Percentiles rank a stretch among this genome's conserved stretches.
phyloP scores from a whole-genome alignment of 1,140 invertebrate genomes.

The Proctacanthus coquilletti region DNA sequence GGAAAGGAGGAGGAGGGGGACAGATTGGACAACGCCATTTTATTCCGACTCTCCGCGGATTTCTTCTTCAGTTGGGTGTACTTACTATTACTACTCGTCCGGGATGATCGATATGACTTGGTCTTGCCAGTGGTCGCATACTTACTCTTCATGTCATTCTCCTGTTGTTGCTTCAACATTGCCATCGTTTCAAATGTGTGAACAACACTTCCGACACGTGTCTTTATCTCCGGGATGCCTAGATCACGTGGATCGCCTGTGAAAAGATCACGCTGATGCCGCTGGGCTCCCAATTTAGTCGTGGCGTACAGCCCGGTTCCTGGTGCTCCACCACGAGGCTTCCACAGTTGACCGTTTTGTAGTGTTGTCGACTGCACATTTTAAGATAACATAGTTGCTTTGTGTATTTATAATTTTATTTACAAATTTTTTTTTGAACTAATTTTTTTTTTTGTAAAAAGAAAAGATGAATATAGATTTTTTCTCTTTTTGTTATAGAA shows the following conservation, averaged over 20 bases:
- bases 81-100: slow-evolving; percentile 10
- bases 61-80: slow-evolving; percentile 24
- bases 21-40: too few relatives aligned
- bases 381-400: too few relatives aligned
- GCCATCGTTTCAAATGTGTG: slow-evolving; percentile 28
- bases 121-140: slow-evolving; percentile 3
- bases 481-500: too few relatives aligned
- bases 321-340: slow-evolving; percentile 11
- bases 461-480: too few relatives aligned
- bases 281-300: slow-evolving; percentile 11
- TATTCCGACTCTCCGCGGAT: slow-evolving; percentile 19
- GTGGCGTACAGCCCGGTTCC: slow-evolving; percentile 6
- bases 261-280: slow-evolving; percentile 24
- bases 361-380: slow-evolving; percentile 7
- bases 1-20: not conserved
- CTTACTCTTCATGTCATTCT: not conserved
- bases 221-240: slow-evolving; percentile 27
- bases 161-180: slow-evolving; percentile 11
- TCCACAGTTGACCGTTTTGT: slow-evolving; percentile 1
- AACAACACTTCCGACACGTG: slow-evolving; percentile 27
- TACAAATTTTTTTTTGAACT: too few relatives aligned
- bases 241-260: slow-evolving; percentile 25
- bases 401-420: too few relatives aligned
- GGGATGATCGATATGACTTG: not conserved
- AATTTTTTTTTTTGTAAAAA: too few relatives aligned